Evolutionary conservation across 2,888 invertebrate genomes (phyloP), one percentile per base, ranked within the genome.

Genomic region (Anthophora plumipes): DNA sequence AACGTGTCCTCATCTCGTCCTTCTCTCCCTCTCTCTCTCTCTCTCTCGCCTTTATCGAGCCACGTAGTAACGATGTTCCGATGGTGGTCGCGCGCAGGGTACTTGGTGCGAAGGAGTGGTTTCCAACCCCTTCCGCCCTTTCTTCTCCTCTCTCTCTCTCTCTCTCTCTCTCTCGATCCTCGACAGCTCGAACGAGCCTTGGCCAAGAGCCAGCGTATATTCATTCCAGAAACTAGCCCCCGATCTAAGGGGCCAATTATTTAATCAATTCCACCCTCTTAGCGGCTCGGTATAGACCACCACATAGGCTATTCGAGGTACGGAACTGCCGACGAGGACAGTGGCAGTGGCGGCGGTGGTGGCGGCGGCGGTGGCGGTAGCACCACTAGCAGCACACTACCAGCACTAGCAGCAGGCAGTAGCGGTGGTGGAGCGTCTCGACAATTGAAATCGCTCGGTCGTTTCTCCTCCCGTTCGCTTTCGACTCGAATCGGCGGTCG

Each of bases 211-310:
- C 92, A 92, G 89, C 91, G 92, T 91, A 92, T 93, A 92, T 93
- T 93, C 92, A 92, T 93, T 92, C 91, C 90, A 89, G 91, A 91
- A 92, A 93, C 93, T 91, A 92, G 90, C 90, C 90, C 89, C 91
- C 92, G 91, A 93, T 92, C 92, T 91, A 91, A 92, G 91, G 91
- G 91, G 91, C 93, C 93, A 93, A 93, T 93, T 93, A 93, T 93
- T 93, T 93, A 93, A 93, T 93, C 93, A 93, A 93, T 93, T 93
- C 91, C 90, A 91, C 90, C 91, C 93, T 92, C 92, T 92, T 91
- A 91, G 92, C 90, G 91, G 89, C 88, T 87, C 88, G 86, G 75
- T 77, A 85, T 80, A 79, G 83, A 77, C 71, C 77, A 78, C 86
- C 77, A 78, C 86, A 84, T 82, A 80, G 82, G 67, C 86, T 72